These are phyloP conservation scores for Notothenia coriiceps DNA, from an alignment of 2,113 vertebrate species.

Conservation along the genomic window DNA sequence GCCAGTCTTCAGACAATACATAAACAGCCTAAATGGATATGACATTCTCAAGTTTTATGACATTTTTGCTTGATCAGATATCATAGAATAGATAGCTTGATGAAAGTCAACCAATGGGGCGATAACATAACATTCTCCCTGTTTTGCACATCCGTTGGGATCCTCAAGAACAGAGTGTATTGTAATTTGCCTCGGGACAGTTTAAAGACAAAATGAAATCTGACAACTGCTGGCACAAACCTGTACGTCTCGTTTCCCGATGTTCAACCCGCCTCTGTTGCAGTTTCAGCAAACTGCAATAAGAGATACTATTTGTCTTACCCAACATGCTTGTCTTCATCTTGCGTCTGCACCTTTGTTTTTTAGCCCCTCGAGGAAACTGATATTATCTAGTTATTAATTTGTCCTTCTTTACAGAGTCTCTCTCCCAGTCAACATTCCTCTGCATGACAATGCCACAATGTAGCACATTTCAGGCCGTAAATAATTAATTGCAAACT, in stretches of 20 bases:
- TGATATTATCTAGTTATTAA: constrained; percentile 53
- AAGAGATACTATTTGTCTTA: constrained; percentile 43
- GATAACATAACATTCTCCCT: neutral
- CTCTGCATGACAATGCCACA: constrained; percentile 51
- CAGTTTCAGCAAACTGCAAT: constrained; percentile 38
- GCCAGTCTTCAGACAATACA: constrained; percentile 7
- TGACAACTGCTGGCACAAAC: constrained; percentile 43
- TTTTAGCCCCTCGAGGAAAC: constrained; percentile 38
- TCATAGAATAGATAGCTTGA: constrained; percentile 1
- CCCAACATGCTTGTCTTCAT: constrained; percentile 30
- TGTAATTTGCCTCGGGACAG: constrained; percentile 33
- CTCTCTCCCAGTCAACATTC: constrained; percentile 57
- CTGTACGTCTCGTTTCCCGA: constrained; percentile 23
- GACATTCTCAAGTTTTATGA: constrained; percentile 26
- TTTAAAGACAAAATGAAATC: constrained; percentile 36
- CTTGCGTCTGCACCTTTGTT: constrained; percentile 31
- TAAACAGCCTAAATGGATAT: constrained; percentile 14
- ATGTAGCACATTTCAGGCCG: constrained; percentile 50
- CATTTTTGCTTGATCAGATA: constrained; percentile 22
- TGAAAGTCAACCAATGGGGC: constrained; percentile 10
- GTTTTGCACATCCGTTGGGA: neutral
- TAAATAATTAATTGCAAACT: constrained; percentile 75
- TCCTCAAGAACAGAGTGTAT: constrained; percentile 15
- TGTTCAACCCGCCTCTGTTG: constrained; percentile 28
- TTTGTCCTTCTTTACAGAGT: constrained; percentile 38